phyloP scores from a whole-genome alignment of 1,140 invertebrate genomes.

The Metopolophium dirhodum region DNA sequence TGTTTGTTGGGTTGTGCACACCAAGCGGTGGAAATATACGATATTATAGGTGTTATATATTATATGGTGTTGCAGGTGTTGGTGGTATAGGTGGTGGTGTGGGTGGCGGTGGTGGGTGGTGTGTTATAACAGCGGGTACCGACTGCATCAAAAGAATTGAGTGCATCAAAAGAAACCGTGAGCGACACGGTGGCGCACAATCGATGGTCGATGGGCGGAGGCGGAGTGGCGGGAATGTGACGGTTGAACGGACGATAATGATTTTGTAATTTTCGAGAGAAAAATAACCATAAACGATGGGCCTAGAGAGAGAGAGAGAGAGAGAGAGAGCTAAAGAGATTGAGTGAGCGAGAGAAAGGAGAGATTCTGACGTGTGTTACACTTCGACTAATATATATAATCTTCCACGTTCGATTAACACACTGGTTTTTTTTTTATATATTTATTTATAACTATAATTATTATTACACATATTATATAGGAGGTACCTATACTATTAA shows the following conservation, averaged over 20 bases:
- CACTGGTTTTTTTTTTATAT: neutral
- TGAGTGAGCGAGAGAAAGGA: neutral
- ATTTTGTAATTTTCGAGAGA: constrained; percentile 12
- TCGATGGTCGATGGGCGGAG: neutral
- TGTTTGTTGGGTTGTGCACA: neutral
- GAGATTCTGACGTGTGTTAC: neutral
- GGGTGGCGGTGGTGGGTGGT: neutral
- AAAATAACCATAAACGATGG: neutral
- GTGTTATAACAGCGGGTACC: neutral
- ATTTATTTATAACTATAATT: constrained; percentile 16
- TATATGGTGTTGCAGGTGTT: neutral
- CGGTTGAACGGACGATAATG: constrained; percentile 6
- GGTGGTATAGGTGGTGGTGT: neutral
- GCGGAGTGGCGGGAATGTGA: neutral
- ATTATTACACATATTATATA: constrained; percentile 15
- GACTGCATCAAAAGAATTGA: too few relatives aligned
- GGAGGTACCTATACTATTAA: neutral
- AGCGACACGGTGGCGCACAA: neutral
- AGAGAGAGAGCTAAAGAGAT: neutral
- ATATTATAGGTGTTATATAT: neutral
- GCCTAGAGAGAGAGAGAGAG: neutral
- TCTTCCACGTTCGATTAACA: neutral
- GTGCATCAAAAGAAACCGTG: neutral
- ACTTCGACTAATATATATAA: constrained; percentile 6
- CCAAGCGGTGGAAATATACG: neutral